Evolutionary conservation across 2,888 invertebrate species (phyloP), one percentile per base, ranked within the genome.

Genomic region (Conus canariensis): DNA sequence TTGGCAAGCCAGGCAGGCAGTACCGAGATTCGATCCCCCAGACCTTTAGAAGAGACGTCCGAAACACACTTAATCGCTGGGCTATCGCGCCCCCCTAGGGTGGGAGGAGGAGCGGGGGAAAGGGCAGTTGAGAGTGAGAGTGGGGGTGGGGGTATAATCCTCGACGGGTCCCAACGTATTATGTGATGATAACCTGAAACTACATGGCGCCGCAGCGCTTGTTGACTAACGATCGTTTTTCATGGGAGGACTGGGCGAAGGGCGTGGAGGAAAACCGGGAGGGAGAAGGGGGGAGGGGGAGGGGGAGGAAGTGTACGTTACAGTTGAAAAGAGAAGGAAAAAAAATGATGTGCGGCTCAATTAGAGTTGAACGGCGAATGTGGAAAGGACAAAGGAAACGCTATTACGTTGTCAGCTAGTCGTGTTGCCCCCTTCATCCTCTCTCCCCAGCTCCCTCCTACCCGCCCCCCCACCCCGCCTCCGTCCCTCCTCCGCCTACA

Each of bases 151-250:
- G 16, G 16, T 58, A 10, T 58, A 58, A 56, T 83, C 82, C 82
- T 22, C 58, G 14, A 45, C 56, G 30, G 82, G 82, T 83, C 82
- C 58, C 56, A 22, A 22, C 58, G 82, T 83, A 58, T 83, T 58
- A 58, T 19, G 82, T 83, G 82, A 83, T 83, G 58, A 83, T 56
- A 83, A 83, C 82, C 56, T 58, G 82, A 83, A 58, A 16, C 82
- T 12, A 58, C 56, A 58, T 83, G 82, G 82, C 82, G 82, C 82
- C 82, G 22, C 22, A 19, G 58, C 58, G 82, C 58, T 83, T 83
- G 82, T 83, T 83, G 82, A 83, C 82, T 83, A 83, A 83, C 82
- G 82, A 58, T 83, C 82, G 82, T 58, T 56, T 83, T 56, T 58
- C 8, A 19, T 56, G 10, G 82, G 77, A 83, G 19, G 82, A 8